Conservation (phyloP, 2,113 vertebrate genomes). For the Vulpes vulpes region DNA sequence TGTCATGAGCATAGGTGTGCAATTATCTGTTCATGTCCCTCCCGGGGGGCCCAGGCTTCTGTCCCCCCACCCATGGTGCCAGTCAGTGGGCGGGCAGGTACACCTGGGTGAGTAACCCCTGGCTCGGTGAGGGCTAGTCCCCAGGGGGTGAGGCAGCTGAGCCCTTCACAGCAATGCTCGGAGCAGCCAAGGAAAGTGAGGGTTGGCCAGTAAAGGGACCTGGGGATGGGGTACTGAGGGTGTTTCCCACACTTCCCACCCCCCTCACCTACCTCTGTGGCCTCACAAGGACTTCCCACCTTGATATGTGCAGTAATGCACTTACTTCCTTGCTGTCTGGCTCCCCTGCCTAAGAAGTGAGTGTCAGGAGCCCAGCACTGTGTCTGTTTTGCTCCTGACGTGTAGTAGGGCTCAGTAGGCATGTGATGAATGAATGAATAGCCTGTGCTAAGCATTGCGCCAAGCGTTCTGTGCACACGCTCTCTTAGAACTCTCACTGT, state of each 20-base stretch:
- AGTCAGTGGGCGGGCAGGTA: no score
- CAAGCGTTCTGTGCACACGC: fast-evolving
- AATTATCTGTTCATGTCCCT: background rate
- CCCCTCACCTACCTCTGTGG: background rate
- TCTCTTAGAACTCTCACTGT: background rate
- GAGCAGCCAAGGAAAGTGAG: background rate
- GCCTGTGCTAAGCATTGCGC: background rate
- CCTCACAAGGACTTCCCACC: background rate
- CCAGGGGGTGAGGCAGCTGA: background rate
- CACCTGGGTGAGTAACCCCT: fast-evolving
- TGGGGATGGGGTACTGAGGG: no score
- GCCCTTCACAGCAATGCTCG: background rate
- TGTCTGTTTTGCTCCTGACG: background rate
- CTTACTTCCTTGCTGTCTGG: background rate
- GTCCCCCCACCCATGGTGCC: background rate
- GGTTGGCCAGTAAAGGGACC: background rate
- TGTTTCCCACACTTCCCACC: no score
- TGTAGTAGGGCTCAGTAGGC: background rate
- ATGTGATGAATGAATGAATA: no score
- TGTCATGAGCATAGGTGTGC: background rate
- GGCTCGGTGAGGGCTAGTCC: background rate
- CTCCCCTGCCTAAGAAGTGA: no score
- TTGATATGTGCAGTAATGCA: background rate
- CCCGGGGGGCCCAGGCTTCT: background rate
- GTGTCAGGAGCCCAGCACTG: background rate